Conservation (phyloP, 2,797 vertebrate genomes). For the Spondyliosoma cantharus region DNA sequence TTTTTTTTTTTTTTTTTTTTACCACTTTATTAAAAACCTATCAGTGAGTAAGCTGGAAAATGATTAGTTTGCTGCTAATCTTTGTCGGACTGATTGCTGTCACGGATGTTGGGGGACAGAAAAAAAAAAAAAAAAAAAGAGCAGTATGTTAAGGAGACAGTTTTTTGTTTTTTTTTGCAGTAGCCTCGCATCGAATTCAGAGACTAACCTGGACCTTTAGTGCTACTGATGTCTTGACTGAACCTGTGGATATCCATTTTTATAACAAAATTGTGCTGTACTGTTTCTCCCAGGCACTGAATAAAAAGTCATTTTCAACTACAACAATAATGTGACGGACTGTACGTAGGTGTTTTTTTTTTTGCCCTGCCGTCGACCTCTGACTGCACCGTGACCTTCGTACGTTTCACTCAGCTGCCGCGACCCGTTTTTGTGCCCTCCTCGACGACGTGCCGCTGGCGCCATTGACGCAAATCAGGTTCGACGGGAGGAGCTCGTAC, state of each 20-base stretch:
- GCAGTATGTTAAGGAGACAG: constrained; percentile 53
- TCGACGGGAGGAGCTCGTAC: constrained; percentile 7
- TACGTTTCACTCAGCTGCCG: constrained; percentile 37
- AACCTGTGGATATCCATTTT: constrained; percentile 76
- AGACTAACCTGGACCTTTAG: constrained; percentile 53
- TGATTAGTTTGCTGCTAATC: constrained; percentile 70
- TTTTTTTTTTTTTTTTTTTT: constrained; percentile 8
- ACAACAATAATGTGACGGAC: constrained; percentile 29
- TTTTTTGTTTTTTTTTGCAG: constrained; percentile 34
- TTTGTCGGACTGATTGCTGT: constrained; percentile 63
- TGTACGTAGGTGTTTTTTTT: neutral
- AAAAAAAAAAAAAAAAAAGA: constrained; percentile 19
- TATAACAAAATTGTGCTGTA: constrained; percentile 83
- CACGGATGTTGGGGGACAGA: constrained; percentile 38
- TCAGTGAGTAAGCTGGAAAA: constrained; percentile 51
- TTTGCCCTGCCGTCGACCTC: constrained; percentile 7
- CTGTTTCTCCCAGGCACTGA: constrained; percentile 90
- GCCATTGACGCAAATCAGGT: constrained; percentile 70
- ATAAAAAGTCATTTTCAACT: constrained; percentile 87
- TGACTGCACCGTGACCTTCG: constrained; percentile 46
- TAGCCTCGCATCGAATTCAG: constrained; percentile 58
- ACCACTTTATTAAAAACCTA: constrained; percentile 51
- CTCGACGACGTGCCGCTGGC: constrained; percentile 59
- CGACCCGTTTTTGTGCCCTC: constrained; percentile 67
- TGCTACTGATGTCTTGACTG: constrained; percentile 67